Base-by-base conservation (phyloP, 2,113 vertebrate species). In the Tachysurus fulvidraco region DNA sequence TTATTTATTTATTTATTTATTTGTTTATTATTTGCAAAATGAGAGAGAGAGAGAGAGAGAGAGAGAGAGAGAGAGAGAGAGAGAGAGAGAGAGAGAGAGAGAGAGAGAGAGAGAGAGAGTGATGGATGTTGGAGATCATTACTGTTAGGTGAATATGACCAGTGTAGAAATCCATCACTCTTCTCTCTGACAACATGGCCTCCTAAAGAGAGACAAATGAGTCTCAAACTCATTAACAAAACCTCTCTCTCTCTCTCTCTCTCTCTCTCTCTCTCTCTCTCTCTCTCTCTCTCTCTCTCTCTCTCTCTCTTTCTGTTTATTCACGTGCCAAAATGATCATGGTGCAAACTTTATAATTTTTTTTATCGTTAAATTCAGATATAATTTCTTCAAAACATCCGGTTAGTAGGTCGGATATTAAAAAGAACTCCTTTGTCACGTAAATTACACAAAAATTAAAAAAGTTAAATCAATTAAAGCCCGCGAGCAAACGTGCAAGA, bases 141-240 rank as follows among this genome's bases (percentile, higher is more conserved):
- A 93, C 92, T 91, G 88, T 86, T 91, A 91, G 93, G 88, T 93
- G 88, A 90, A 94, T 92, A 92, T 92, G 90, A 92, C 91, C 93
- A 91, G 81, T 93, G 91, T 93, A 92, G 92, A 90, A 90, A 90
- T 92, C 92, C 92, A 93, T 95, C 94, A 93, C 91, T 93, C 92
- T 92, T 92, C 89, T 89, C 92, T 90, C 84, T 92, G 92, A 92
- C 93, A 93, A 91, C 91, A 88, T 92, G 91, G 91, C 90, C 91
- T 94, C 93, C 93, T 92, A 84, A 92, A 93, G 92, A 93, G 88
- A 92, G 93, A 95, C 93, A 92, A 93, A 93, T 95, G 89, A 92
- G 89, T 91, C 81, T 83, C 84, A 81, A 87, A 90, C 85, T 90
- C 88, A 91, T 92, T 93, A 91, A 92, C 92, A 91, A 87, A 89